Conservation (phyloP, 92 coral and sea anemone species). For the Umimayanthus chanpuru region DNA sequence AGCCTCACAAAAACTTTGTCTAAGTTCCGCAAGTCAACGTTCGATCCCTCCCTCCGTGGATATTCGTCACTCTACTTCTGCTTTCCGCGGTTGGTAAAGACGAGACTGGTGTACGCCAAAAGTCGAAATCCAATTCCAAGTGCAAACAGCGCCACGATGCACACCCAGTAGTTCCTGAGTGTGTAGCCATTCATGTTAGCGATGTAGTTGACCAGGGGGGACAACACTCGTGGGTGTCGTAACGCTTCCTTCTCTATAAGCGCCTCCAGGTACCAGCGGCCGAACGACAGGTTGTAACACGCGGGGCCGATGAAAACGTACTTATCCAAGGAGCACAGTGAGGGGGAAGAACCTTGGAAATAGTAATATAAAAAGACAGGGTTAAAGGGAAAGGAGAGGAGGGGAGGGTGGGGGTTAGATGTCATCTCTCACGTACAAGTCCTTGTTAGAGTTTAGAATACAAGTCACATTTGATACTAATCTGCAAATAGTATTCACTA, state of each 20-base stretch:
- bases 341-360: constrained; percentile 50
- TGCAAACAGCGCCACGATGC: constrained; percentile 48
- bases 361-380: not conserved
- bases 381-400: too few species aligned
- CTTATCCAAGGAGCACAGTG: constrained; percentile 58
- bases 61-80: constrained; percentile 41
- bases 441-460: too few species aligned
- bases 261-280: constrained; percentile 69
- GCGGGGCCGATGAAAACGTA: constrained; percentile 62
- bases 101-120: constrained; percentile 49
- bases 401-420: too few species aligned
- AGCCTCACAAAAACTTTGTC: too few species aligned
- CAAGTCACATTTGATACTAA: too few species aligned
- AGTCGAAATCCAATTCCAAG: constrained; percentile 57
- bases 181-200: constrained; percentile 62
- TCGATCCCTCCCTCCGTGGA: not conserved
- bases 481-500: too few species aligned
- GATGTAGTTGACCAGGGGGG: constrained; percentile 38
- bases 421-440: too few species aligned
- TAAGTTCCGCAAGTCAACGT: too few species aligned
- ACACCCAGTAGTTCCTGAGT: constrained; percentile 52
- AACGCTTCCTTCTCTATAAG: constrained; percentile 62
- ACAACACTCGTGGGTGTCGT: constrained; percentile 58
- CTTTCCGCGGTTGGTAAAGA: constrained; percentile 66
- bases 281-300: constrained; percentile 61